A percentile compares a stretch with the other conserved stretches of the same genome.
Evolutionary conservation across 2,797 vertebrate species (phyloP).

Genomic region (Lophotriccus pileatus): DNA sequence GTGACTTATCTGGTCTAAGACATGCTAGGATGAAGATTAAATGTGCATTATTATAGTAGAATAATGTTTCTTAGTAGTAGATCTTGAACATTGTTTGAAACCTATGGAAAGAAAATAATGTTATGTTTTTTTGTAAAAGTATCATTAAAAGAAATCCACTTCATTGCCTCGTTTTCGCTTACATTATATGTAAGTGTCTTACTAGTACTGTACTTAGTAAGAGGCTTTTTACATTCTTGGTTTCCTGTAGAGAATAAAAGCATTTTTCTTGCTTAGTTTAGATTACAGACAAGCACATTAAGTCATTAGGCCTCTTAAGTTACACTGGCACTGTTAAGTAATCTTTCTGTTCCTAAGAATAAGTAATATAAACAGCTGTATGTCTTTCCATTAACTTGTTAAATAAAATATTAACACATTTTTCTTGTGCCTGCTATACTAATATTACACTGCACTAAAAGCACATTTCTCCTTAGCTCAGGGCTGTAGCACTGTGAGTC

Average conservation of each 20-base stretch:
- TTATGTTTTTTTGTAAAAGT: not conserved
- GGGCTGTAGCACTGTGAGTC: not conserved
- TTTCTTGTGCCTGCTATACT: constrained; percentile 59
- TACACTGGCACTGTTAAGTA: constrained; percentile 43
- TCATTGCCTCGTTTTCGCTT: constrained; percentile 36
- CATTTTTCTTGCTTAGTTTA: constrained; percentile 48
- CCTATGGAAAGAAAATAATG: constrained; percentile 51
- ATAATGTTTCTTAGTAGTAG: constrained; percentile 39
- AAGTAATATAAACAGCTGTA: constrained; percentile 56
- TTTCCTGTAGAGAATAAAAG: constrained; percentile 56
- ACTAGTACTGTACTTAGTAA: constrained; percentile 8
- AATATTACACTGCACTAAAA: constrained; percentile 25
- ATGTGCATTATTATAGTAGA: constrained; percentile 34
- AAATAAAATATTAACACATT: constrained; percentile 69
- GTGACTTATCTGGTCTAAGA: constrained; percentile 25
- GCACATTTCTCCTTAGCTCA: not conserved
- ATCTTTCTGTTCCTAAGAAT: constrained; percentile 34
- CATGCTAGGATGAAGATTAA: constrained; percentile 31
- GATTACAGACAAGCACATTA: not conserved
- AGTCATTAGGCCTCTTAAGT: constrained; percentile 12
- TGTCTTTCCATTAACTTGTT: constrained; percentile 59
- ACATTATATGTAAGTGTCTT: constrained; percentile 56
- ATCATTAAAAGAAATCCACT: constrained; percentile 10
- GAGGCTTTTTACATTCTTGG: constrained; percentile 35
- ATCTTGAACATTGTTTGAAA: constrained; percentile 46